These are phyloP conservation scores for Noctua janthe DNA, from an alignment of 2,888 invertebrate species.

Conservation along the genomic window DNA sequence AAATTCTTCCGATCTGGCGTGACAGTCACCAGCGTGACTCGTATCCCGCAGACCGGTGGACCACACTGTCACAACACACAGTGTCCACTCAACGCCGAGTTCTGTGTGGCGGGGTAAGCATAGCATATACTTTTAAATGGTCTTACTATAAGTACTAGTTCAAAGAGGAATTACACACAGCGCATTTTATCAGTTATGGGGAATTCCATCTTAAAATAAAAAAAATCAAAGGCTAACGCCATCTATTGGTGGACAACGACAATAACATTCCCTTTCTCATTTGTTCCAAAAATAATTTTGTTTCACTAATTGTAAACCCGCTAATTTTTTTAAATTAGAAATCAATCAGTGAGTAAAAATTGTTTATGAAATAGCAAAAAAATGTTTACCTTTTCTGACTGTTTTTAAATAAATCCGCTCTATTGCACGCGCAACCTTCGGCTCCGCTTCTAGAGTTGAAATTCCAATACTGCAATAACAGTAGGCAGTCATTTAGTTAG, in stretches of 20 bases:
- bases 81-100: slow-evolving; percentile 81
- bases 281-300: not conserved
- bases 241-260: slow-evolving; percentile 13
- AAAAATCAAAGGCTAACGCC: slow-evolving; percentile 18
- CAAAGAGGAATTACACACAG: not conserved
- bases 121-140: not conserved
- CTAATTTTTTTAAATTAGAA: too few relatives aligned
- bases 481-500: not conserved
- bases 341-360: not conserved
- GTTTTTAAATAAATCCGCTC: too few relatives aligned
- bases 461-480: not conserved
- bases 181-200: not conserved
- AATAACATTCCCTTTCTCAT: not conserved
- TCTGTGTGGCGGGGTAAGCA: slow-evolving; percentile 86
- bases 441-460: not conserved
- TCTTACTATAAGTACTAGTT: not conserved
- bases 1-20: slow-evolving; percentile 90
- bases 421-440: too few relatives aligned
- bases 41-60: slow-evolving; percentile 70
- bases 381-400: too few relatives aligned
- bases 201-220: not conserved
- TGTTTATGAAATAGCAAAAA: too few relatives aligned
- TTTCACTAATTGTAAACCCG: not conserved
- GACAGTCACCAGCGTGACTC: slow-evolving; percentile 88
- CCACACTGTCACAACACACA: slow-evolving; percentile 69